These are phyloP conservation scores for Anticlea derivata DNA, from an alignment of 2,888 invertebrate species.

Conservation along the genomic window DNA sequence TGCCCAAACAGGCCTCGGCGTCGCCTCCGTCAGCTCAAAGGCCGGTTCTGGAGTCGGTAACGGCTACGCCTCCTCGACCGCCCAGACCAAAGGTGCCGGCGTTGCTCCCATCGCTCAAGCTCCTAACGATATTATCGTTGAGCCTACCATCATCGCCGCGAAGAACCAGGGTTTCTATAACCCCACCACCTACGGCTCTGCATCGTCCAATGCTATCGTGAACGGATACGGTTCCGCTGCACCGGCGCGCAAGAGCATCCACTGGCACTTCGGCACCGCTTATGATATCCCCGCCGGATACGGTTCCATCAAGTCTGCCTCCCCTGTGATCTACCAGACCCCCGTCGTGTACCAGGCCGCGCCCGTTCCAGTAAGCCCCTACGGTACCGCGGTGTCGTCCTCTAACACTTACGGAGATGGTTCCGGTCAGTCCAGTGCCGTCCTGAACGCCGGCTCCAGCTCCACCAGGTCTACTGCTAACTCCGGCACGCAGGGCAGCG, in stretches of 20 bases:
- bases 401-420: not conserved
- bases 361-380: constrained; percentile 11
- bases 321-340: constrained; percentile 23
- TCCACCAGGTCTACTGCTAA: constrained; percentile 25
- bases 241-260: constrained; percentile 50
- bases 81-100: constrained; percentile 45
- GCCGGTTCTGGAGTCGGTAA: constrained; percentile 50
- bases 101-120: constrained; percentile 31
- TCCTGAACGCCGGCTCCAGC: constrained; percentile 42
- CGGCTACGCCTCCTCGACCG: constrained; percentile 54
- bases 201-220: constrained; percentile 60
- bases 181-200: constrained; percentile 44
- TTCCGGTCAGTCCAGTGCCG: constrained; percentile 38
- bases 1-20: constrained; percentile 54
- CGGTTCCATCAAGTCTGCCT: constrained; percentile 25
- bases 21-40: constrained; percentile 12
- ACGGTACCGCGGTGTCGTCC: constrained; percentile 32
- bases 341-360: constrained; percentile 7
- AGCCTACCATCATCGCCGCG: constrained; percentile 47
- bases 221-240: constrained; percentile 50
- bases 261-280: constrained; percentile 69
- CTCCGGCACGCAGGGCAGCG: constrained; percentile 35
- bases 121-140: constrained; percentile 25
- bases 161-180: constrained; percentile 54
- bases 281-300: constrained; percentile 56